Conservation (phyloP, 2,113 vertebrate species). For the Callopanchax toddi region DNA sequence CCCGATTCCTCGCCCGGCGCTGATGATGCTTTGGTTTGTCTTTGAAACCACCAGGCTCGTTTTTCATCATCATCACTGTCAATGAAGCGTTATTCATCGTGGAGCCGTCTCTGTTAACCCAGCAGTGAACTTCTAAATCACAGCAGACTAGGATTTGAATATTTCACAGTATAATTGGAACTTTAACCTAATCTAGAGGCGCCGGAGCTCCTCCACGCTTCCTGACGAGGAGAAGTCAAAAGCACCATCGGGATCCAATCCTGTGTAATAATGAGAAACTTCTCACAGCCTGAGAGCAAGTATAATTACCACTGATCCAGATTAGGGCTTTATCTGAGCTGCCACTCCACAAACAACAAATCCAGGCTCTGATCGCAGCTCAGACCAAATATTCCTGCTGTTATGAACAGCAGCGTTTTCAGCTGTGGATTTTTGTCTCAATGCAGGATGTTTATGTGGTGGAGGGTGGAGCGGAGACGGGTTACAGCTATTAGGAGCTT, state of each 20-base stretch:
- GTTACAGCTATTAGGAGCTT: conserved; percentile 53
- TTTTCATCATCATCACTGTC: conserved; percentile 74
- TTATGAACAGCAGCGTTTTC: conserved; percentile 39
- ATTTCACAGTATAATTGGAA: conserved; percentile 78
- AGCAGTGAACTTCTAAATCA: conserved; percentile 75
- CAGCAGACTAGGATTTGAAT: conserved; percentile 76
- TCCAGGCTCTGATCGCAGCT: conserved; percentile 36
- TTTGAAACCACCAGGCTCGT: conserved; percentile 60
- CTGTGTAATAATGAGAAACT: conserved; percentile 71
- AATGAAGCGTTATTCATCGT: conserved; percentile 68
- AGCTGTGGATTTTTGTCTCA: conserved; percentile 35
- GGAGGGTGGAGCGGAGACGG: conserved; percentile 47
- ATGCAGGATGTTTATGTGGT: conserved; percentile 50
- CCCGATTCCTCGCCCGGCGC: conserved; percentile 20
- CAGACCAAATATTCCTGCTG: conserved; percentile 38
- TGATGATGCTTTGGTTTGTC: conserved; percentile 66
- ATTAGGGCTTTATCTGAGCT: conserved; percentile 59
- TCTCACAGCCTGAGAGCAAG: conserved; percentile 66
- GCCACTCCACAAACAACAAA: conserved; percentile 63
- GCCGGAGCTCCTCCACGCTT: conserved; percentile 59
- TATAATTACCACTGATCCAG: conserved; percentile 77
- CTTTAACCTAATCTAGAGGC: conserved; percentile 77
- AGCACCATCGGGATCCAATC: conserved; percentile 71
- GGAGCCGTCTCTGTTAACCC: conserved; percentile 69
- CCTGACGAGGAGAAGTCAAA: conserved; percentile 61